phyloP scores from a whole-genome alignment of 2,797 vertebrate species.

The Ficedula albicollis region DNA sequence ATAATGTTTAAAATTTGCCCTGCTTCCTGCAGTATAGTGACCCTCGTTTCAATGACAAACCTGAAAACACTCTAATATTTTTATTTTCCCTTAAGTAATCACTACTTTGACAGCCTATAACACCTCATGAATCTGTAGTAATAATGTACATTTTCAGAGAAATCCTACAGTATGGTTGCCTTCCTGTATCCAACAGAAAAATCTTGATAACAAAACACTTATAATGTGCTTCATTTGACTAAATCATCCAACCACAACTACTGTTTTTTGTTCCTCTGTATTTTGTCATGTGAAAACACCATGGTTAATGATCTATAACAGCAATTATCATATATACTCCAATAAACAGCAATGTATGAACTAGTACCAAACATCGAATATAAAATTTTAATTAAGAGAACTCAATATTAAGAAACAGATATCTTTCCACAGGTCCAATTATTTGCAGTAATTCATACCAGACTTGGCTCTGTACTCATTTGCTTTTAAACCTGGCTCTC shows the following conservation, averaged over 20 bases:
- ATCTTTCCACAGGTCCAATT: not conserved
- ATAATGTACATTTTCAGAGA: not conserved
- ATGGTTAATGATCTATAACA: not conserved
- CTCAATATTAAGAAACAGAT: not conserved
- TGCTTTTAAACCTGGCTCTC: not conserved
- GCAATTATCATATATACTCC: not conserved
- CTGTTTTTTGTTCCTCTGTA: not conserved
- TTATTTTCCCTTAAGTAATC: not conserved
- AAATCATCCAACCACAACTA: not conserved
- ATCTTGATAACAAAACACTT: not conserved
- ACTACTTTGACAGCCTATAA: not conserved
- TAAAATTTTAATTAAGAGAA: not conserved
- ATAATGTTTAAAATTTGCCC: not conserved
- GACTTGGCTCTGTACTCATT: not conserved
- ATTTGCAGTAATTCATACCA: not conserved
- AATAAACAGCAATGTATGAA: not conserved
- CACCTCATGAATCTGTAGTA: not conserved
- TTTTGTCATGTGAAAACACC: not conserved
- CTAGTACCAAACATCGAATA: not conserved
- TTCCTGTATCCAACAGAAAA: not conserved
- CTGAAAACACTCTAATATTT: not conserved
- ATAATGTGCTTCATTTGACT: not conserved
- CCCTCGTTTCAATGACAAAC: not conserved
- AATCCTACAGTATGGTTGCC: not conserved
- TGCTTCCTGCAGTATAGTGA: not conserved